Conservation (phyloP, 2,888 invertebrate species). For the Aspidapion aeneum region DNA sequence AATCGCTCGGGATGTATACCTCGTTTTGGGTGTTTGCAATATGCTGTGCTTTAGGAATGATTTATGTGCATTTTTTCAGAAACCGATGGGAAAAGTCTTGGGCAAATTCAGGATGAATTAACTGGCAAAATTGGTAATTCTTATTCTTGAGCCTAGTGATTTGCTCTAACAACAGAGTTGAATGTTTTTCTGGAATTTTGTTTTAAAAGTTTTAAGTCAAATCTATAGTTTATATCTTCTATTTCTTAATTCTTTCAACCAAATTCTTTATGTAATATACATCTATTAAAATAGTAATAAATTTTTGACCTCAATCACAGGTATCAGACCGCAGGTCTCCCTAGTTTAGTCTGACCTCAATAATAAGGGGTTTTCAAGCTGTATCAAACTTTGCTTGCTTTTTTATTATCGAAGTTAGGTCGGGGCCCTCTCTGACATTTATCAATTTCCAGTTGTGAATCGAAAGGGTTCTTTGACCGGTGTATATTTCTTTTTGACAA, state of each 20-base stretch:
- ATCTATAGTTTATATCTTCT: too few relatives aligned
- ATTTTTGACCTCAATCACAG: too few relatives aligned
- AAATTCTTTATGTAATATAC: too few relatives aligned
- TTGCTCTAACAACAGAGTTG: too few relatives aligned
- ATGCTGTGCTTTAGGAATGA: constrained; percentile 26
- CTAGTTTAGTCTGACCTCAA: too few relatives aligned
- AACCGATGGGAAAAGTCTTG: constrained; percentile 83
- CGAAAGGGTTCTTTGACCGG: constrained; percentile 58
- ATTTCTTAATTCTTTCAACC: too few relatives aligned
- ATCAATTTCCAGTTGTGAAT: constrained; percentile 44
- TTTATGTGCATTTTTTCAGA: constrained; percentile 44
- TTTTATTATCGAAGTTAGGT: constrained; percentile 21
- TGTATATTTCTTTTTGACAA: constrained; percentile 61
- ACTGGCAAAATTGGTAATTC: background rate
- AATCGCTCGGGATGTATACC: constrained; percentile 57
- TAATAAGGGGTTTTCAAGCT: constrained; percentile 22
- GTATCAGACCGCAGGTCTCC: too few relatives aligned
- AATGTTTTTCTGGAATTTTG: too few relatives aligned
- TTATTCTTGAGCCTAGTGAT: too few relatives aligned
- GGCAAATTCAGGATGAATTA: constrained; percentile 63
- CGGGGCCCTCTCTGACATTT: constrained; percentile 16
- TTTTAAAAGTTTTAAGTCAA: too few relatives aligned
- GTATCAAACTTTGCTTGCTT: constrained; percentile 21
- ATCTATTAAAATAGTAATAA: too few relatives aligned
- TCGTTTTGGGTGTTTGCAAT: constrained; percentile 70